Evolutionary conservation across 2,797 vertebrate species (phyloP).

Genomic region (Microctenopoma lineatum): DNA sequence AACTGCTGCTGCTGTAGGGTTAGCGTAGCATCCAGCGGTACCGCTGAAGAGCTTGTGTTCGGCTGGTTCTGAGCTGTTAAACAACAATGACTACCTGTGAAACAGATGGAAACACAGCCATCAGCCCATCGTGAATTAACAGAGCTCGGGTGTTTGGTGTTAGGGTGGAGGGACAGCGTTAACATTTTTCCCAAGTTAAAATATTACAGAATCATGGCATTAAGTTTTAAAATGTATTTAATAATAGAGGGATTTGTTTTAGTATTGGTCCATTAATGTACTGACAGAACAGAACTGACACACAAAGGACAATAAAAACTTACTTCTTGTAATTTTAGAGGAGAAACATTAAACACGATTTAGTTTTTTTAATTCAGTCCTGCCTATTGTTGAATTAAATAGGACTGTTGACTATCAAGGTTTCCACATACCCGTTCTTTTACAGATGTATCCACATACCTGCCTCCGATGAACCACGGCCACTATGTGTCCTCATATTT

Average conservation of each 20-base stretch:
- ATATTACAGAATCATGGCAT: too few species aligned
- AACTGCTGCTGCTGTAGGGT: slow-evolving; percentile 12
- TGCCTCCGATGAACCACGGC: slow-evolving; percentile 21
- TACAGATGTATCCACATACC: slow-evolving; percentile 29
- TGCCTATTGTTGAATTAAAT: too few species aligned
- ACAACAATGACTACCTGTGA: slow-evolving; percentile 38
- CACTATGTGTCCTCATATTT: slow-evolving; percentile 17
- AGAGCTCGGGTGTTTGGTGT: background rate
- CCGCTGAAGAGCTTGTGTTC: slow-evolving; percentile 12
- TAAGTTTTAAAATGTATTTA: too few species aligned
- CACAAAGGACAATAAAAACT: too few species aligned
- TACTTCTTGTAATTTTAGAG: too few species aligned
- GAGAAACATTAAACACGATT: too few species aligned
- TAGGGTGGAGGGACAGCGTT: background rate
- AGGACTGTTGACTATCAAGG: too few species aligned
- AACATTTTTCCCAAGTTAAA: background rate
- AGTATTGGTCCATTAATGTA: too few species aligned
- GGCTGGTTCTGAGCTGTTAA: slow-evolving; percentile 37
- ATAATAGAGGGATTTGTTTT: too few species aligned
- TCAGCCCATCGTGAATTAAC: slow-evolving; percentile 13
- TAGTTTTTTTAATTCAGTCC: too few species aligned
- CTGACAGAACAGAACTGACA: too few species aligned
- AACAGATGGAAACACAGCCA: slow-evolving; percentile 8
- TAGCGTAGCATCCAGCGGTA: background rate
- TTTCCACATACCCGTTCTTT: too few species aligned